phyloP scores from a whole-genome alignment of 2,113 vertebrate genomes.

The Reinhardtius hippoglossoides region DNA sequence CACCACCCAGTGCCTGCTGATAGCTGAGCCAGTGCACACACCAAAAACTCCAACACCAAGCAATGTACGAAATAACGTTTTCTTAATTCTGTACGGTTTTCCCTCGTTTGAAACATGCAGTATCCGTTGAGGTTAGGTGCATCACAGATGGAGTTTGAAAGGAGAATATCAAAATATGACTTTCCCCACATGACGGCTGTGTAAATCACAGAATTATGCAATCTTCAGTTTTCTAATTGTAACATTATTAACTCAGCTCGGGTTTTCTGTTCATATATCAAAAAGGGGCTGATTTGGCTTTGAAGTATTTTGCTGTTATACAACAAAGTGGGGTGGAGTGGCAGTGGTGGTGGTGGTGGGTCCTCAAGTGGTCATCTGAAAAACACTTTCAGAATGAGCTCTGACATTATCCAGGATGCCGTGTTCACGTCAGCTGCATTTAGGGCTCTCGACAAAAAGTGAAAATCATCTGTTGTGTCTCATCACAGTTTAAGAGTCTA shows the following conservation, averaged over 20 bases:
- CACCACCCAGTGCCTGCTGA: slow-evolving; percentile 59
- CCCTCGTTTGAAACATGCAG: too few relatives aligned
- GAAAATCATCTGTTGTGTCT: too few relatives aligned
- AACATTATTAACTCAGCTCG: background rate
- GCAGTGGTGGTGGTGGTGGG: background rate
- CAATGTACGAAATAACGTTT: background rate
- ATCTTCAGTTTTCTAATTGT: too few relatives aligned
- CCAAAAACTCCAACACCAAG: slow-evolving; percentile 6
- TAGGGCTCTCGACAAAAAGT: too few relatives aligned
- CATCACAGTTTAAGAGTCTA: too few relatives aligned
- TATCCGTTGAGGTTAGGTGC: too few relatives aligned
- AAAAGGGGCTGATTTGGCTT: background rate
- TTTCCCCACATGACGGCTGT: background rate
- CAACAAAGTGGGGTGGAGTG: background rate
- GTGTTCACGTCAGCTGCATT: too few relatives aligned
- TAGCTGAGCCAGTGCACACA: slow-evolving; percentile 22
- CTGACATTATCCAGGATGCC: too few relatives aligned
- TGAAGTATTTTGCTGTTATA: background rate
- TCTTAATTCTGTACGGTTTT: background rate
- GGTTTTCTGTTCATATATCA: background rate
- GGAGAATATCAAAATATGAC: background rate
- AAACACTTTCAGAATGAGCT: rapidly evolving
- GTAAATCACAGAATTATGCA: too few relatives aligned
- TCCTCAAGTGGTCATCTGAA: too few relatives aligned
- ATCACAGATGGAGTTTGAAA: background rate